These are phyloP conservation scores for Calliphora vomitoria DNA, from an alignment of 2,888 invertebrate genomes.

Conservation along the genomic window DNA sequence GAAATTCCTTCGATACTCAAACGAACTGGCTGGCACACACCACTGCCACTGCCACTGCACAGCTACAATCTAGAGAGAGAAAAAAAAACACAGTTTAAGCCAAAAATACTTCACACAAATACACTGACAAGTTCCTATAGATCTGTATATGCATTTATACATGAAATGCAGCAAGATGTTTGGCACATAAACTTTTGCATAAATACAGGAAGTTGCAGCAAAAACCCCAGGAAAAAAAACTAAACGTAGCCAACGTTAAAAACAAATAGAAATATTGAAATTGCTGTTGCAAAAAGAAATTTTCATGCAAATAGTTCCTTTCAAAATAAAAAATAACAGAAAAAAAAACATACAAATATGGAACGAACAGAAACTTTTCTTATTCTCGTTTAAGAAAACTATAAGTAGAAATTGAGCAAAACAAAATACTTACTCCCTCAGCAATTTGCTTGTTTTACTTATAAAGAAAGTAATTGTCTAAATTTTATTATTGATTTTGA, in stretches of 20 bases:
- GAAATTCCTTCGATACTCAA: slow-evolving; percentile 45
- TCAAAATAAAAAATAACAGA: background rate
- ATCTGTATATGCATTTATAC: too few relatives aligned
- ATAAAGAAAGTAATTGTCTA: slow-evolving; percentile 61
- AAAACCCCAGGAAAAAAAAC: slow-evolving; percentile 27
- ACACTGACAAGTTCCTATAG: background rate
- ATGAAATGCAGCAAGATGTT: slow-evolving; percentile 56
- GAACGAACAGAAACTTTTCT: slow-evolving; percentile 43
- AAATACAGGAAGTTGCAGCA: slow-evolving; percentile 65
- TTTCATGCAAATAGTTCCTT: slow-evolving; percentile 19
- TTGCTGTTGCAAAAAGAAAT: slow-evolving; percentile 36
- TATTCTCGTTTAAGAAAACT: slow-evolving; percentile 52
- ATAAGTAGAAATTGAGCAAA: slow-evolving; percentile 20
- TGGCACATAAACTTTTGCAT: slow-evolving; percentile 67
- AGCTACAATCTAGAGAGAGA: background rate
- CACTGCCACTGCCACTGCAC: background rate
- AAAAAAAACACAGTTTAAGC: slow-evolving; percentile 45
- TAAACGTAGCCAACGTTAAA: slow-evolving; percentile 31
- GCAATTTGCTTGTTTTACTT: slow-evolving; percentile 45
- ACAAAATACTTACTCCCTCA: slow-evolving; percentile 45
- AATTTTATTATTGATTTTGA: slow-evolving; percentile 71
- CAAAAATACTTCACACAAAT: slow-evolving; percentile 28
- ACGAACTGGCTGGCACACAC: slow-evolving; percentile 42
- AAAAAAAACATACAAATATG: slow-evolving; percentile 25
- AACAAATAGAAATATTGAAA: slow-evolving; percentile 47